Evolutionary conservation across 2,797 vertebrate species (phyloP), one percentile per base, ranked within the genome.

Genomic region (Ctenopoma multispine): DNA sequence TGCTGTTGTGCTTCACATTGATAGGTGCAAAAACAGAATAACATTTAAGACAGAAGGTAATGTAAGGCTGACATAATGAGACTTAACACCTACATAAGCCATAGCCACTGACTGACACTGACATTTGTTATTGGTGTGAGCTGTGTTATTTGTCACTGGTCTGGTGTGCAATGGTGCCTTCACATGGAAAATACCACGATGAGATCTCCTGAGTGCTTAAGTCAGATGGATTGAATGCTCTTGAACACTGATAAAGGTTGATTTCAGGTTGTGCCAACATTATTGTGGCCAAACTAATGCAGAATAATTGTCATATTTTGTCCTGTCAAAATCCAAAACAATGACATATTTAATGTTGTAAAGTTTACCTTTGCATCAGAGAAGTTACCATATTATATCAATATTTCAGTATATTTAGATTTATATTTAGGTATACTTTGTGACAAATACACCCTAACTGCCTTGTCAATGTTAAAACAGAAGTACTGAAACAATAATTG

Each of bases 171-270:
- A 67, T 68, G 92, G 90, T 93, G 92, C 90, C 84, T 91, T 93
- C 91, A 92, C 84, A 90, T 88, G 90, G 91, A 93, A 93, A 93
- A 92, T 93, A 86, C 84, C 90, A 83, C 86, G 66, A 91, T 91
- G 90, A 93, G 86, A 87, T 85, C 90, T 90, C 88, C 89, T 81
- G 87, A 87, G 88, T 81, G 85, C 92, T 90, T 93, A 92, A 92
- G 90, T 90, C 92, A 93, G 92, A 93, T 92, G 90, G 90, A 93
- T 93, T 84, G 90, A 90, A 89, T 66, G 87, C 84, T 91, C 88
- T 82, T 90, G 85, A 91, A 86, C 84, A 76, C 87, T 92, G 92
- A 93, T 91, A 91, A 93, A 93, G 91, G 90, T 91, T 91, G 91
- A 92, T 92, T 88, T 87, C 77, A 72, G 89, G 88, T 91, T 82